Percentiles rank a stretch among this genome's conserved stretches.
Conservation (phyloP, 1,140 invertebrate species). For the Chrysomallon squamiferum region DNA sequence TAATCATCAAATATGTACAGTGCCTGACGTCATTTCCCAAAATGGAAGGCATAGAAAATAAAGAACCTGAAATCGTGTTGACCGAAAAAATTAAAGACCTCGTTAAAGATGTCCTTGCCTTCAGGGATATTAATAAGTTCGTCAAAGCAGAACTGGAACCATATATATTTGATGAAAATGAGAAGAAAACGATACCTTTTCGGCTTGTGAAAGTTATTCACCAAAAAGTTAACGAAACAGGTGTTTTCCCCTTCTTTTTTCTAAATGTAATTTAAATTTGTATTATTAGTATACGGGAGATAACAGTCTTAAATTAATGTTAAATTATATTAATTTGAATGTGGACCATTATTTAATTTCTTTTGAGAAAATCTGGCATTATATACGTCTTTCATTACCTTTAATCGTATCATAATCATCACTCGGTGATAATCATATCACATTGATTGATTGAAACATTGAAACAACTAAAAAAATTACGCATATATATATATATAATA, state of each 20-base stretch:
- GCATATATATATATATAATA: too few relatives aligned
- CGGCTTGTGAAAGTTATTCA: constrained; percentile 27
- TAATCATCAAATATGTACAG: too few relatives aligned
- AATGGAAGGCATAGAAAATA: constrained; percentile 21
- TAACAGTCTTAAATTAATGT: background rate
- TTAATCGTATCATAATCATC: too few relatives aligned
- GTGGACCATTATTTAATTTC: too few relatives aligned
- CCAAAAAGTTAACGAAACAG: constrained; percentile 23
- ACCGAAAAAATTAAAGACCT: constrained; percentile 23
- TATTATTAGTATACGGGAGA: background rate
- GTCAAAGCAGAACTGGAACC: constrained; percentile 17
- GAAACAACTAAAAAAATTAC: too few relatives aligned
- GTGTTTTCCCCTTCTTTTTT: too few relatives aligned
- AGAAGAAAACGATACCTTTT: constrained; percentile 26
- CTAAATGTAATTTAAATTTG: too few relatives aligned
- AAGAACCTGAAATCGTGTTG: constrained; percentile 25
- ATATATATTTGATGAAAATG: constrained; percentile 14
- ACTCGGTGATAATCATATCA: too few relatives aligned
- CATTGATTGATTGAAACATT: too few relatives aligned
- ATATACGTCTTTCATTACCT: too few relatives aligned
- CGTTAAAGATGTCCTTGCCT: constrained; percentile 19
- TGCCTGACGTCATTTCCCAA: constrained; percentile 15
- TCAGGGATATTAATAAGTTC: constrained; percentile 6
- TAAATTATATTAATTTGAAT: too few relatives aligned
- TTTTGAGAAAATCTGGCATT: too few relatives aligned